phyloP scores from a whole-genome alignment of 2,888 invertebrate genomes.

The Caenorhabditis becei region DNA sequence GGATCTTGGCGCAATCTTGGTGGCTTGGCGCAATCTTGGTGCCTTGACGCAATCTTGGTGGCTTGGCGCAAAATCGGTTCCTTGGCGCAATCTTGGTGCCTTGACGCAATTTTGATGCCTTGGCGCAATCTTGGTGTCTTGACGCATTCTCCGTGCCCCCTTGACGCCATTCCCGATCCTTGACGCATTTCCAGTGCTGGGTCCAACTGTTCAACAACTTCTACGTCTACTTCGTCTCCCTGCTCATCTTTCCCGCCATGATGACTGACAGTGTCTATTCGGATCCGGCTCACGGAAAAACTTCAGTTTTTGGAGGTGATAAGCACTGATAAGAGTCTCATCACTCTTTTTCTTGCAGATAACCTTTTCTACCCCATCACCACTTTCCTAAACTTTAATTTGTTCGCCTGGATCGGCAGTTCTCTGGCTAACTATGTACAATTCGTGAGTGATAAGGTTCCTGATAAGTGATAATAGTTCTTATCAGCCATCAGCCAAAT shows the following conservation, averaged over 20 bases:
- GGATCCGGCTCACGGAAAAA: conserved; percentile 22
- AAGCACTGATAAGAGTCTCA: background rate
- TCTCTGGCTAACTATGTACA: conserved; percentile 88
- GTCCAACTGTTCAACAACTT: conserved; percentile 94
- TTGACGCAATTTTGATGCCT: background rate
- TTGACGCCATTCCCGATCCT: too few species aligned
- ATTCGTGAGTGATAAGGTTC: conserved; percentile 84
- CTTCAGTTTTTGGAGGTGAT: conserved; percentile 64
- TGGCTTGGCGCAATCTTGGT: background rate
- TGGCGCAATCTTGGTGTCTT: background rate
- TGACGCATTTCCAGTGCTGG: conserved; percentile 82
- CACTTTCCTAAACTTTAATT: conserved; percentile 95
- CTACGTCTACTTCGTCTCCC: conserved; percentile 92
- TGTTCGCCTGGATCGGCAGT: conserved; percentile 94
- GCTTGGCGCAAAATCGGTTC: too few species aligned
- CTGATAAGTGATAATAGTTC: background rate
- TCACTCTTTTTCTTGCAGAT: conserved; percentile 29
- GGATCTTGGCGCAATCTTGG: background rate
- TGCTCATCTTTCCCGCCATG: conserved; percentile 92
- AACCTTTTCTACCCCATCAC: conserved; percentile 85
- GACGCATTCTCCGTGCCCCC: background rate
- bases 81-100: conserved; percentile 64
- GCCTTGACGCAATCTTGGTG: background rate
- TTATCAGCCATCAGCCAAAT: conserved; percentile 88
- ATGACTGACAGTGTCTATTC: conserved; percentile 67